Evolutionary conservation across 2,888 invertebrate genomes (phyloP).

Genomic region (Philonicus albiceps): DNA sequence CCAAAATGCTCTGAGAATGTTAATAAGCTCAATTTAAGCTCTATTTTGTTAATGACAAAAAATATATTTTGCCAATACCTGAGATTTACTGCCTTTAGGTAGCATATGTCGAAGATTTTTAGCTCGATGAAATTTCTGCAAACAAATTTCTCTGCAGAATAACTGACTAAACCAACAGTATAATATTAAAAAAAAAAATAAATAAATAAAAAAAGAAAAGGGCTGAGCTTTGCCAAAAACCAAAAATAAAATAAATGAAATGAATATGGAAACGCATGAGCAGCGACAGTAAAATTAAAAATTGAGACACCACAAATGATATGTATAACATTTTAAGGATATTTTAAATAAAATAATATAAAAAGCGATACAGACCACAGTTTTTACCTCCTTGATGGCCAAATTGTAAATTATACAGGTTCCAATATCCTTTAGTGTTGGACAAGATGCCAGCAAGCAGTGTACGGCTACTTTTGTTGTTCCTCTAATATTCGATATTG

Average conservation of each 20-base stretch:
- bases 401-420: slow-evolving; percentile 89
- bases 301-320: not conserved
- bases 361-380: slow-evolving; percentile 81
- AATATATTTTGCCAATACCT: slow-evolving; percentile 63
- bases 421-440: slow-evolving; percentile 79
- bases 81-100: slow-evolving; percentile 71
- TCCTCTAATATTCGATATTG: slow-evolving; percentile 86
- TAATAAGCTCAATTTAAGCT: not conserved
- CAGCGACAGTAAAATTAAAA: not conserved
- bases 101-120: slow-evolving; percentile 70
- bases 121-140: slow-evolving; percentile 74
- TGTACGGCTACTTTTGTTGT: slow-evolving; percentile 93
- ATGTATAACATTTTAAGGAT: not conserved
- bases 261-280: not conserved
- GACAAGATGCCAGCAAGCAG: slow-evolving; percentile 76
- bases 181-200: not conserved
- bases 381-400: slow-evolving; percentile 96
- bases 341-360: not conserved
- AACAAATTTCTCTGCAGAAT: slow-evolving; percentile 54
- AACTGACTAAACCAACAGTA: slow-evolving; percentile 18
- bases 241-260: not conserved
- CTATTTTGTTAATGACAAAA: not conserved
- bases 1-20: not conserved
- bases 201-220: no score
- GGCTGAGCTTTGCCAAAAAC: not conserved